A percentile compares a stretch with the other conserved stretches of the same genome.
phyloP scores from a whole-genome alignment of 1,140 invertebrate genomes.

The Atta texana region DNA sequence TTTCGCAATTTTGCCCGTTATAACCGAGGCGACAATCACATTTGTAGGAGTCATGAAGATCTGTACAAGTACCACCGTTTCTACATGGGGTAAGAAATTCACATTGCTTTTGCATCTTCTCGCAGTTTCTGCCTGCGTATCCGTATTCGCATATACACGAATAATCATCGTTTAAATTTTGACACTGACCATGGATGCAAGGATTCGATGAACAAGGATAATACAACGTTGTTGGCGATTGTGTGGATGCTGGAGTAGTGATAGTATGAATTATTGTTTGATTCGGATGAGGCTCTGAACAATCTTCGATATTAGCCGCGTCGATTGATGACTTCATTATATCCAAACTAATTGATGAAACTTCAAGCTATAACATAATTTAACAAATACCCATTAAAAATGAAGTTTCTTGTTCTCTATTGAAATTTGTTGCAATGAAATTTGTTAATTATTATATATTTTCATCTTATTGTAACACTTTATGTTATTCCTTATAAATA shows the following conservation, averaged over 20 bases:
- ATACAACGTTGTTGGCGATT: constrained; percentile 70
- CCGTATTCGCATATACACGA: constrained; percentile 86
- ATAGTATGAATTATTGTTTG: constrained; percentile 58
- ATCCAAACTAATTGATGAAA: constrained; percentile 88
- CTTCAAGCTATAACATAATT: constrained; percentile 86
- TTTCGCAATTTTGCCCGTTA: constrained; percentile 92
- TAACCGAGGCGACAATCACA: constrained; percentile 94
- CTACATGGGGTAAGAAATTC: constrained; percentile 91
- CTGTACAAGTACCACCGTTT: constrained; percentile 92
- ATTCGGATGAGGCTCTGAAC: constrained; percentile 83
- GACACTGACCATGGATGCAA: constrained; percentile 85
- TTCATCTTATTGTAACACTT: not conserved
- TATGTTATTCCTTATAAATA: not conserved
- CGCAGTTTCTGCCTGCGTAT: constrained; percentile 90
- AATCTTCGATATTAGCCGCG: constrained; percentile 92
- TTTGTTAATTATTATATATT: constrained; percentile 27
- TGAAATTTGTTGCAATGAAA: no score
- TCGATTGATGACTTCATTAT: constrained; percentile 90
- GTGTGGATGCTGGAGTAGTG: constrained; percentile 61
- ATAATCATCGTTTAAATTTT: constrained; percentile 81
- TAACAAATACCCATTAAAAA: constrained; percentile 28
- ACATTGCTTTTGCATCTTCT: constrained; percentile 88
- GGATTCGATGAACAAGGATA: constrained; percentile 79
- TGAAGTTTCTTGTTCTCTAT: constrained; percentile 3
- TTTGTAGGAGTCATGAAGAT: constrained; percentile 87